Evolutionary conservation across 1,140 invertebrate species (phyloP), one percentile per base, ranked within the genome.

Genomic region (Drosophila santomea): DNA sequence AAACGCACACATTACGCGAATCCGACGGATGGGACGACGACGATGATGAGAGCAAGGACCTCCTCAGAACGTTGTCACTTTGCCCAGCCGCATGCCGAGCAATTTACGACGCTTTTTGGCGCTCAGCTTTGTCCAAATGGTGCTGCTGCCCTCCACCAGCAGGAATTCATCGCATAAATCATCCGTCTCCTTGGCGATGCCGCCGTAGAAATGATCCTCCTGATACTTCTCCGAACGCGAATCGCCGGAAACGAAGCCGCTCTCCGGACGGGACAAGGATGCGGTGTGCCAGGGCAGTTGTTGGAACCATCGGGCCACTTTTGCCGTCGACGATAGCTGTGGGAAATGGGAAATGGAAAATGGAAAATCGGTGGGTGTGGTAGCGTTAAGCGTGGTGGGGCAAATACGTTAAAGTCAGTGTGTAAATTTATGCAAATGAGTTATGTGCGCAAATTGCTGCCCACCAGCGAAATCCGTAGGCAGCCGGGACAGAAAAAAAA

Each of bases 221-320:
- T 92, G 91, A 63, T 84, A 92, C 72, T 91, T 90, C 63, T 91
- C 90, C 20, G 92, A 92, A 28, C 92, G 92, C 62, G 92, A 92
- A 52, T 92, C 93, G n/a, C 94, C 94, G 6, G 95, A 95, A 8
- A 96, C 94, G 88, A 96, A 96, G 2, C 95, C 95, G 84, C 95
- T 96, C 84, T 96, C 95, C 1, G 95, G 95, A 14, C 95, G 92
- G 14, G 95, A 96, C 47, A 95, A 92, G 5, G 94, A 94, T 48
- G 93, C 81, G 17, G 95, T 94, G 3, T 94, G 82, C 44, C 94
- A 93, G 17, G 94, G 94, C 28, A 95, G 91, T 66, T 95, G 93
- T 64, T 95, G 95, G 84, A 96, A 96, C 95, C 95, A 96, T 43
- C 95, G 93, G 71, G 95, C 95, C 80, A 96, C 95, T 93, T 96